These are phyloP conservation scores for Bombus picipes DNA, from an alignment of 1,140 invertebrate genomes.

Conservation along the genomic window DNA sequence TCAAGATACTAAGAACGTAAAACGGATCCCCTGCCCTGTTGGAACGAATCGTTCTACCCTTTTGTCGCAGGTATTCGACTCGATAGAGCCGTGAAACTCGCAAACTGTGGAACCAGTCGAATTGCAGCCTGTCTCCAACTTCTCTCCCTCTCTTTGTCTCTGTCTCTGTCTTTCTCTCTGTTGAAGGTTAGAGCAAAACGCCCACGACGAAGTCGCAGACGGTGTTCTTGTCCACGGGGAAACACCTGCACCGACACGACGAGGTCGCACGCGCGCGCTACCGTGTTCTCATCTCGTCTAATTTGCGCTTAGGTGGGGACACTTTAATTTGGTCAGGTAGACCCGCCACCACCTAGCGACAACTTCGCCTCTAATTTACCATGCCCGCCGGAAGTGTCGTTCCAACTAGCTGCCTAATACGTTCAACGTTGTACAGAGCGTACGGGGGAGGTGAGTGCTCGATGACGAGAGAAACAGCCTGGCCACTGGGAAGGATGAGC, in stretches of 20 bases:
- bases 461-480: constrained; percentile 23
- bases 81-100: constrained; percentile 17
- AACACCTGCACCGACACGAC: constrained; percentile 44
- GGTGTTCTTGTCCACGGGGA: constrained; percentile 49
- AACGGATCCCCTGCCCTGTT: background rate
- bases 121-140: background rate
- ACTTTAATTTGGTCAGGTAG: constrained; percentile 73
- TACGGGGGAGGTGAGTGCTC: constrained; percentile 5
- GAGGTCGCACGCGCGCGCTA: background rate
- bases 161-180: background rate
- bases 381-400: constrained; percentile 55
- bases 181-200: constrained; percentile 3
- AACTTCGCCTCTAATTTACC: constrained; percentile 77
- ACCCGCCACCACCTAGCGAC: constrained; percentile 57
- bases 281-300: constrained; percentile 63
- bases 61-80: background rate
- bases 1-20: constrained; percentile 11
- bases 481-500: background rate
- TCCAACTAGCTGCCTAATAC: constrained; percentile 57
- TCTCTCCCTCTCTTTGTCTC: background rate
- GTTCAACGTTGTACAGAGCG: constrained; percentile 7
- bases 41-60: too few species aligned
- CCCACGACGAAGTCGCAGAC: constrained; percentile 24
- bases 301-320: constrained; percentile 68
- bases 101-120: background rate